Evolutionary conservation across 2,797 vertebrate genomes (phyloP), one percentile per base, ranked within the genome.

Genomic region (Cygnus olor): DNA sequence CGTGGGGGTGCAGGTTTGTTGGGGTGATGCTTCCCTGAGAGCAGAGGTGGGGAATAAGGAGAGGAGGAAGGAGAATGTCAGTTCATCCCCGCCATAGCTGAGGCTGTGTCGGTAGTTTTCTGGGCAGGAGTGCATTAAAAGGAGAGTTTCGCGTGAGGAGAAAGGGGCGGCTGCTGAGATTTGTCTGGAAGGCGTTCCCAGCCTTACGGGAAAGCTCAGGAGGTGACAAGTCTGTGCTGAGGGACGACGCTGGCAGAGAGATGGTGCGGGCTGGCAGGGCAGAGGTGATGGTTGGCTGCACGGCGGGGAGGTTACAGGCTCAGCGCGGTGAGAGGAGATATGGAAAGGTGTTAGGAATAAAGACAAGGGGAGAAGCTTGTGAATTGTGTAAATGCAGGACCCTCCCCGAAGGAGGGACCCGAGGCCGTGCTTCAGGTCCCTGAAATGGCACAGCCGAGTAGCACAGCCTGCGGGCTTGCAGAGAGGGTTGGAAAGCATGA

Each of bases 171-270:
- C 91, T 93, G 49, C 1, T 51, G 69, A 93, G 91, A 95, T 96
- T 94, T 95, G 94, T 94, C 92, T 0, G 57, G 72, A 45, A 72
- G 89, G 89, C 85, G 95, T 97, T 96, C 93, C 94, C 93, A 95
- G 86, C 64, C 94, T 91, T 68, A 10, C 34, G 63, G 86, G 78
- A 24, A 76, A 79, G 28, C 38, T 44, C 63, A 57, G 82, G 73
- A 88, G 88, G 76, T 83, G 24, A n/a, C 6, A 61, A 90, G 71
- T 9, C 49, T 82, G 76, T 1, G 19, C 69, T 27, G 22, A 11
- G 85, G 76, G 81, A 85, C 80, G 85, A 42, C 85, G 83, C 88
- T 76, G 80, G 34, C 70, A 68, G 91, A 25, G 0, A 70, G 80
- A n/a, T 56, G 32, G 2, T 0, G 21, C 80, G 76, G 83, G 54